These are phyloP conservation scores for Saccostrea cuccullata DNA, from an alignment of 1,140 invertebrate genomes.

Conservation along the genomic window DNA sequence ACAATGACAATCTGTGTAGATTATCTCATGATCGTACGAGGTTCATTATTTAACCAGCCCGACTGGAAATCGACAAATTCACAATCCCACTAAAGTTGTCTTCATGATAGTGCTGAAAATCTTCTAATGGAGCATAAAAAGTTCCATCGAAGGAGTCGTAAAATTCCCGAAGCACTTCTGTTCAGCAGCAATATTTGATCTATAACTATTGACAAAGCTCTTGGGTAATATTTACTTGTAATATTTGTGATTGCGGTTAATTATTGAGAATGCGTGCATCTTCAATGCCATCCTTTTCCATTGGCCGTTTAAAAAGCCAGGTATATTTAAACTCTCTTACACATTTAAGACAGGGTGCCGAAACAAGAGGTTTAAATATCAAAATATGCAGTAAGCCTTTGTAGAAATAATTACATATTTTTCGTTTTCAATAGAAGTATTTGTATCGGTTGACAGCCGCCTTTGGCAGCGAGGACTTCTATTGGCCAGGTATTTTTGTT, in stretches of 20 bases:
- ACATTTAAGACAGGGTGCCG: neutral
- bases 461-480: neutral
- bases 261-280: neutral
- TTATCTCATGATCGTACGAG: neutral
- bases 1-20: neutral
- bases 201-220: conserved; percentile 24
- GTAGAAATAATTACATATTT: conserved; percentile 37
- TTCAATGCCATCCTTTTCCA: neutral
- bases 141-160: neutral
- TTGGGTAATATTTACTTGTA: conserved; percentile 16
- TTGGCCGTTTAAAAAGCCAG: neutral
- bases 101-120: neutral
- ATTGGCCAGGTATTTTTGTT: conserved; percentile 20
- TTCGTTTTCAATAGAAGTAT: conserved; percentile 17
- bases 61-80: neutral
- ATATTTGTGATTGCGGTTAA: neutral
- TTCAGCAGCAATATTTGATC: neutral
- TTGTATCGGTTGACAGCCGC: conserved; percentile 26
- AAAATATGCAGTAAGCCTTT: neutral
- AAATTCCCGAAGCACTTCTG: neutral
- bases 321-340: neutral
- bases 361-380: conserved; percentile 36
- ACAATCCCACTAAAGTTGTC: neutral
- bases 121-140: neutral
- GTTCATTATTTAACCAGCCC: neutral